These are phyloP conservation scores for Oscheius sp. DNA, from an alignment of 2,888 invertebrate species.

Conservation along the genomic window DNA sequence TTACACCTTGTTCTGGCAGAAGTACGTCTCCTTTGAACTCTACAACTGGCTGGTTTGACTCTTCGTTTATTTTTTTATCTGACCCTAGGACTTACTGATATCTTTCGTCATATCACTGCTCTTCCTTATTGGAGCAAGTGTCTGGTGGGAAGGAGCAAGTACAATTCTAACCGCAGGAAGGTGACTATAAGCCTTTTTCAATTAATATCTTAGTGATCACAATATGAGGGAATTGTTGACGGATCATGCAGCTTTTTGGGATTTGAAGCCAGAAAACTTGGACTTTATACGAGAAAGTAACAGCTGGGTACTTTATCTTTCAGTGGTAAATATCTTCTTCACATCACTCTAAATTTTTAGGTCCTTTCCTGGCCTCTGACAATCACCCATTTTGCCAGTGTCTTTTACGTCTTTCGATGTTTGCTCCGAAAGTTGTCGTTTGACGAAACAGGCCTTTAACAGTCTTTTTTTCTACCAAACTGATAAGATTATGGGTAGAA, in stretches of 20 bases:
- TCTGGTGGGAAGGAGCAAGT: constrained; percentile 29
- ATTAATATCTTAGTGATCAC: constrained; percentile 6
- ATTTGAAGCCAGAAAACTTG: not conserved
- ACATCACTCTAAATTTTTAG: too few relatives aligned
- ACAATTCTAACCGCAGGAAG: constrained; percentile 17
- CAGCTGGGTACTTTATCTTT: constrained; percentile 8
- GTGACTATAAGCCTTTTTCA: not conserved
- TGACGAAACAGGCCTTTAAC: constrained; percentile 14
- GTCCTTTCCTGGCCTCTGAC: constrained; percentile 1
- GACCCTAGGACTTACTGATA: constrained; percentile 12
- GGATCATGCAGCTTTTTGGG: constrained; percentile 28
- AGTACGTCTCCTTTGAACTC: constrained; percentile 10
- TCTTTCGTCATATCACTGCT: constrained; percentile 21
- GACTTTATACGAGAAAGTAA: constrained; percentile 4
- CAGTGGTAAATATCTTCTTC: constrained; percentile 23
- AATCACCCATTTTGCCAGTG: constrained; percentile 12
- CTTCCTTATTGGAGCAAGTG: constrained; percentile 10
- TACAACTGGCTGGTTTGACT: constrained; percentile 19
- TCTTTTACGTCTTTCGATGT: constrained; percentile 19
- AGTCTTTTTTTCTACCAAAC: not conserved
- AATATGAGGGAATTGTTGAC: constrained; percentile 15
- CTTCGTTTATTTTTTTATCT: not conserved
- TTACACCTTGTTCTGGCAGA: constrained; percentile 21
- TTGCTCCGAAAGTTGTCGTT: constrained; percentile 17
- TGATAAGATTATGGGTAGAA: not conserved